Evolutionary conservation across 2,797 vertebrate species (phyloP).

Genomic region (Hipposideros larvatus): DNA sequence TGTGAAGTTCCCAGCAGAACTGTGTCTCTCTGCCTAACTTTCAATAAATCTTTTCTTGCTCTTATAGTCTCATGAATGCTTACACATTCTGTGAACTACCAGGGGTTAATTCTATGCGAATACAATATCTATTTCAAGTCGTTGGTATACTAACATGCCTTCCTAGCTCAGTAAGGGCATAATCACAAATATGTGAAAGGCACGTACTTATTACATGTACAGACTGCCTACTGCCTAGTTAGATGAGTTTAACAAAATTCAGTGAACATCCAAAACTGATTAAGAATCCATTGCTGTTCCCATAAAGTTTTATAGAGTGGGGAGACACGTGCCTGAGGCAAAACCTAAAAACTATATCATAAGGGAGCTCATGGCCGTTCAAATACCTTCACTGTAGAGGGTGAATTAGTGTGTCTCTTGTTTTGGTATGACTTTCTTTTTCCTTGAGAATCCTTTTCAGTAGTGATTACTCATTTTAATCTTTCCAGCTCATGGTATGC

Average conservation of each 20-base stretch:
- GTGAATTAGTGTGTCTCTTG: neutral
- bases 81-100: too few species aligned
- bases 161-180: neutral
- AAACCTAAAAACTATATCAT: too few species aligned
- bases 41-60: too few species aligned
- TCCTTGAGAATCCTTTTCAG: neutral
- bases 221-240: accelerated
- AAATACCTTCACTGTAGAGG: accelerated
- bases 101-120: too few species aligned
- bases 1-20: too few species aligned
- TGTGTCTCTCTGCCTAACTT: too few species aligned
- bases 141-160: neutral
- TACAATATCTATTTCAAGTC: neutral
- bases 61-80: too few species aligned
- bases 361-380: accelerated
- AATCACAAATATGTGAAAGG: neutral
- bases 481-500: neutral
- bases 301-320: neutral
- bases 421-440: neutral
- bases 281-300: neutral
- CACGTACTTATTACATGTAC: neutral
- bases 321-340: neutral
- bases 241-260: neutral
- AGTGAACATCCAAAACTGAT: neutral
- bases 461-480: neutral